A percentile compares a stretch with the other conserved stretches of the same genome.
phyloP scores from a whole-genome alignment of 1,140 invertebrate genomes.

The Harlomillsia oculata region DNA sequence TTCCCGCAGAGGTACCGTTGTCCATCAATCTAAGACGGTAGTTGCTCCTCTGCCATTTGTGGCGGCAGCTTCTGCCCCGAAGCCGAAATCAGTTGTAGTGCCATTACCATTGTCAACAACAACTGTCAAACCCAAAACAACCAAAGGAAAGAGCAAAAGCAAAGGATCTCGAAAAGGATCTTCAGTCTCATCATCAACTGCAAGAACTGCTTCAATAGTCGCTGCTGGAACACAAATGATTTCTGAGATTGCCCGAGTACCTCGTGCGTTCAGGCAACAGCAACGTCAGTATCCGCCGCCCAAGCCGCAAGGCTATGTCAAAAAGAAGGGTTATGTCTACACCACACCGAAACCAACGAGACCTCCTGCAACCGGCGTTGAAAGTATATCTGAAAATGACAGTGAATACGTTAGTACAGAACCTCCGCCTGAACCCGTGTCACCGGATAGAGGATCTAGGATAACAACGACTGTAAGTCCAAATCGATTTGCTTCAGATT shows the following conservation, averaged over 20 bases:
- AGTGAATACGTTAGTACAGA: conserved; percentile 14
- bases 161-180: background rate
- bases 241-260: conserved; percentile 2
- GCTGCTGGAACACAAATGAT: background rate
- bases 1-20: too few species aligned
- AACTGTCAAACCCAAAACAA: background rate
- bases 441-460: conserved; percentile 13
- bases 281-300: background rate
- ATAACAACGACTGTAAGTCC: background rate
- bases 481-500: background rate
- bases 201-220: background rate
- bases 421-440: background rate
- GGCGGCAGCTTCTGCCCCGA: too few species aligned
- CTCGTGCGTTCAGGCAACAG: background rate
- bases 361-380: conserved; percentile 5
- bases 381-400: conserved; percentile 7
- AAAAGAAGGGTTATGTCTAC: conserved; percentile 8
- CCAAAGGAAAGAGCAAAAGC: background rate
- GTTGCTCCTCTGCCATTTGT: too few species aligned
- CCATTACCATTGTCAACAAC: too few species aligned
- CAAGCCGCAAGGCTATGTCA: conserved; percentile 3
- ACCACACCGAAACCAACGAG: conserved; percentile 10
- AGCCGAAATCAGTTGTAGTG: too few species aligned
- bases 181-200: background rate
- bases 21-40: too few species aligned